phyloP scores from a whole-genome alignment of 1,140 invertebrate species.

The Adoxophyes honmai region DNA sequence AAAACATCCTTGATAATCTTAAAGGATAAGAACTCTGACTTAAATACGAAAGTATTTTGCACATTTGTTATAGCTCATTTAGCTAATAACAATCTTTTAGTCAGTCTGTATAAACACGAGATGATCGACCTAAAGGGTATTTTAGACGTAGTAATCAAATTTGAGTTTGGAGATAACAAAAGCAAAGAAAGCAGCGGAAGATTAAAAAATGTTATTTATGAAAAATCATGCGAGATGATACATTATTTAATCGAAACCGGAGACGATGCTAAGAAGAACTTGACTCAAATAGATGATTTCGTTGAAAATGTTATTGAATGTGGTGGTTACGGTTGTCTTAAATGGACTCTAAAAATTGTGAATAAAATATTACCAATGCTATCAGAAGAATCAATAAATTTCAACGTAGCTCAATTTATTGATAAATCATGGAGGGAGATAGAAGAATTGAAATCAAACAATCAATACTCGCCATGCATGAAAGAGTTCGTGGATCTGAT shows the following conservation, averaged over 20 bases:
- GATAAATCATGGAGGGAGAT: conserved; percentile 57
- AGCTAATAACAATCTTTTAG: conserved; percentile 19
- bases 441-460: conserved; percentile 58
- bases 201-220: conserved; percentile 51
- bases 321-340: conserved; percentile 60
- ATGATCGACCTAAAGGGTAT: conserved; percentile 23
- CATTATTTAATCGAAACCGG: conserved; percentile 24
- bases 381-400: conserved; percentile 27
- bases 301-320: conserved; percentile 45
- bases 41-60: conserved; percentile 36
- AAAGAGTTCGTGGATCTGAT: conserved; percentile 52
- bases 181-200: conserved; percentile 40
- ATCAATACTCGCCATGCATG: conserved; percentile 53
- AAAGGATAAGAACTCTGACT: conserved; percentile 24
- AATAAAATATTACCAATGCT: conserved; percentile 36
- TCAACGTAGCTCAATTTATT: conserved; percentile 44
- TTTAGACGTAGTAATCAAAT: conserved; percentile 17
- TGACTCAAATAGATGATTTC: conserved; percentile 31
- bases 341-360: conserved; percentile 53
- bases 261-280: conserved; percentile 19
- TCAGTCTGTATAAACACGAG: conserved; percentile 22
- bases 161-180: conserved; percentile 17
- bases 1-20: conserved; percentile 27
- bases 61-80: conserved; percentile 35
- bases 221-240: conserved; percentile 46